phyloP scores from a whole-genome alignment of 2,888 invertebrate species.

The Dendrolimus houi region DNA sequence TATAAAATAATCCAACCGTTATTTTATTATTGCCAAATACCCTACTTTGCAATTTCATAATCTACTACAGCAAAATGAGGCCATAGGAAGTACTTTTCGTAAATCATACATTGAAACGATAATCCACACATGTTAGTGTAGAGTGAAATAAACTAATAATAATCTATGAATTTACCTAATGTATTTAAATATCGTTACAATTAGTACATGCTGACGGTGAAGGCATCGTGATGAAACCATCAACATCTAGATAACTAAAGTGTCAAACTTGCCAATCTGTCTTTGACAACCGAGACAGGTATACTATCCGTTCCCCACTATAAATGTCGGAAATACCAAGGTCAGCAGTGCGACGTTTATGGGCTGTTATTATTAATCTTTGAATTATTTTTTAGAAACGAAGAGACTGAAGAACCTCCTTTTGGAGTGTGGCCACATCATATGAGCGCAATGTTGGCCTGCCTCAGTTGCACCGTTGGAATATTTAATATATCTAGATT shows the following conservation, averaged over 20 bases:
- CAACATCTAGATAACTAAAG: no score
- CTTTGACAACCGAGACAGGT: no score
- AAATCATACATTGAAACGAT: conserved; percentile 15
- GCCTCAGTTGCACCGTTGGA: conserved; percentile 90
- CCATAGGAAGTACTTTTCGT: conserved; percentile 23
- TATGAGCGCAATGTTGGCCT: conserved; percentile 87
- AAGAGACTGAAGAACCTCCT: conserved; percentile 61
- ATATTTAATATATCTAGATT: conserved; percentile 93
- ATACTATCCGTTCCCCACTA: no score
- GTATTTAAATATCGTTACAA: no score
- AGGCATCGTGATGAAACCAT: no score
- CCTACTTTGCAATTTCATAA: not conserved
- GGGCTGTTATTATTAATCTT: not conserved
- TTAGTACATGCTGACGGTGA: no score
- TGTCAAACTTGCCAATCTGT: no score
- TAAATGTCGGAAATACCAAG: no score
- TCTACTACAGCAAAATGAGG: conserved; percentile 23
- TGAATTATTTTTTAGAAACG: conserved; percentile 32
- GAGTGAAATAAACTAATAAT: not conserved
- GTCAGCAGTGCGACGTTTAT: no score
- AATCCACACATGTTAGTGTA: not conserved
- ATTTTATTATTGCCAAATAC: not conserved
- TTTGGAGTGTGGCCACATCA: conserved; percentile 67
- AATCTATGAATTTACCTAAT: not conserved
- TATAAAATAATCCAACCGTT: not conserved